Evolutionary conservation across 1,140 invertebrate genomes (phyloP).

Genomic region (Apis cerana): DNA sequence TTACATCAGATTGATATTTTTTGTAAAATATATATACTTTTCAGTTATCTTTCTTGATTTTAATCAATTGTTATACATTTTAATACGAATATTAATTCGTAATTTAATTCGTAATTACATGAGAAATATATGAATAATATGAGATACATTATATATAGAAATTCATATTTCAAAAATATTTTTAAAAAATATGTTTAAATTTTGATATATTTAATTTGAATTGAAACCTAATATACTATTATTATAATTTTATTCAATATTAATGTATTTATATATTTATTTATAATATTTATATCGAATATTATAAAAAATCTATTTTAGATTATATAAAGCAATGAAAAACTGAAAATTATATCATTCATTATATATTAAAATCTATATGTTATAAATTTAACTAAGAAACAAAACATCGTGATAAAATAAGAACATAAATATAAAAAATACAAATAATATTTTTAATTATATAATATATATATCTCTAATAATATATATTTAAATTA

Average conservation of each 20-base stretch:
- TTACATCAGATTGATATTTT: too few relatives aligned
- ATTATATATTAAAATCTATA: conserved; percentile 29
- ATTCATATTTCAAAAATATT: too few relatives aligned
- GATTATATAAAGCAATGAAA: not conserved
- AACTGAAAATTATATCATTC: not conserved
- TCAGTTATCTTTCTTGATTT: not conserved
- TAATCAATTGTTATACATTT: not conserved
- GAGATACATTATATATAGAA: too few relatives aligned
- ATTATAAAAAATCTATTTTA: not conserved
- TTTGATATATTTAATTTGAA: too few relatives aligned
- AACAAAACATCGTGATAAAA: conserved; percentile 18
- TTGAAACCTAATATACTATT: not conserved
- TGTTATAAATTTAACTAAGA: conserved; percentile 36
- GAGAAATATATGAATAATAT: not conserved
- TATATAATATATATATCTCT: too few relatives aligned
- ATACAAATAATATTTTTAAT: not conserved
- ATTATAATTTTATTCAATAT: not conserved
- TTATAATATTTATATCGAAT: not conserved
- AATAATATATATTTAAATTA: not conserved
- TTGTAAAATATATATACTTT: not conserved
- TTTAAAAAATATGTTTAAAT: too few relatives aligned
- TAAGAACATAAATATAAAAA: conserved; percentile 7
- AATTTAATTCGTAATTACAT: too few relatives aligned
- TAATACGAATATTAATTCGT: not conserved
- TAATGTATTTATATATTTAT: not conserved